These are phyloP conservation scores for Ruditapes philippinarum DNA, from an alignment of 1,140 invertebrate genomes.

Conservation along the genomic window DNA sequence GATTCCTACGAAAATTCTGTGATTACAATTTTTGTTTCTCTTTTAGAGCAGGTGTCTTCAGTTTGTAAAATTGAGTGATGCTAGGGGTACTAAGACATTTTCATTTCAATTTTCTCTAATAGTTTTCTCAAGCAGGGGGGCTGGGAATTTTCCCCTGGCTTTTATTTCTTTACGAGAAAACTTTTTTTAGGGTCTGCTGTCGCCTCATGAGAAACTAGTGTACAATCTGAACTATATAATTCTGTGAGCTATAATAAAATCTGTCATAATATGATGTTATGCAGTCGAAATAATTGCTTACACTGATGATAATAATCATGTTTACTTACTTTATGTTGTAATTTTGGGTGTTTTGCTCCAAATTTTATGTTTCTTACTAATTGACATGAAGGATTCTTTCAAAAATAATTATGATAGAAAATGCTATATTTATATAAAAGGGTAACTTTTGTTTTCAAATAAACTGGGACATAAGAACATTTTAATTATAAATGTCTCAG, in stretches of 20 bases:
- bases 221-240: neutral
- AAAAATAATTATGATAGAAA: neutral
- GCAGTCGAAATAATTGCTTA: neutral
- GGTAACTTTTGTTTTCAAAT: too few relatives aligned
- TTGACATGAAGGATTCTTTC: too few relatives aligned
- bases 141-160: neutral
- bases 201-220: neutral
- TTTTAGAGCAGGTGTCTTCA: neutral
- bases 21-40: neutral
- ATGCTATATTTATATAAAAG: too few relatives aligned
- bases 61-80: neutral
- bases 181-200: neutral
- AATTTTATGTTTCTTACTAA: neutral
- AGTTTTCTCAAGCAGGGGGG: neutral
- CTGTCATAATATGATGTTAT: conserved; percentile 23
- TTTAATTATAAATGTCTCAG: too few relatives aligned
- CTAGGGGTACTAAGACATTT: neutral
- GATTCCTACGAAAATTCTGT: neutral
- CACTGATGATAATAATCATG: neutral
- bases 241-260: neutral
- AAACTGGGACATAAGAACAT: too few relatives aligned
- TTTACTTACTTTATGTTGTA: neutral
- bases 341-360: neutral
- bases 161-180: neutral
- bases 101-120: conserved; percentile 37